phyloP scores from a whole-genome alignment of 2,888 invertebrate genomes.

The Nowickia ferox region DNA sequence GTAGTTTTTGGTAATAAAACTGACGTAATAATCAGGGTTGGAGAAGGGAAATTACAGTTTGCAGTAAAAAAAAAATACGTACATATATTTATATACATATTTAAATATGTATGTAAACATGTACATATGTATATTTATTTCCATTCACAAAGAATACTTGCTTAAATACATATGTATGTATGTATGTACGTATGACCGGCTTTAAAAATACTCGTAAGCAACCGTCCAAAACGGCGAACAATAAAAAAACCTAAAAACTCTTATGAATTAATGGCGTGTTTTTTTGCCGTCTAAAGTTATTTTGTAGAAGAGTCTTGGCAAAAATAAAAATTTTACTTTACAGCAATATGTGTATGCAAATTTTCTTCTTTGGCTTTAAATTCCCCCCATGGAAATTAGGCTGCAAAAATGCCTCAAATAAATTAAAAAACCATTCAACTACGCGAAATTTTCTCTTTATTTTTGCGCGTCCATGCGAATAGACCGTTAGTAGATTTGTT shows the following conservation, averaged over 20 bases:
- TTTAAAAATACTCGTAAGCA: neutral
- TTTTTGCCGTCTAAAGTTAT: neutral
- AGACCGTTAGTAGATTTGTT: neutral
- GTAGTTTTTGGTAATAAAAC: slow-evolving; percentile 41
- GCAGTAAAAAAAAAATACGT: neutral
- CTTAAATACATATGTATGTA: neutral
- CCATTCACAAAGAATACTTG: no score
- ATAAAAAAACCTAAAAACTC: neutral
- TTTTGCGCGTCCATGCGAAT: slow-evolving; percentile 29
- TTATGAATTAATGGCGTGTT: neutral
- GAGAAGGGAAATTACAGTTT: slow-evolving; percentile 10
- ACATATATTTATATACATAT: neutral
- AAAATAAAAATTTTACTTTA: neutral
- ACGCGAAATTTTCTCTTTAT: neutral
- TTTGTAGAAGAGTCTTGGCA: neutral
- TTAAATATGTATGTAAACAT: no score
- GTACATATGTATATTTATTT: no score
- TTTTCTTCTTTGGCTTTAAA: neutral
- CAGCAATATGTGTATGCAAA: neutral
- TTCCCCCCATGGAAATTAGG: neutral
- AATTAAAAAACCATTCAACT: neutral
- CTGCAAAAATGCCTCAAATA: neutral
- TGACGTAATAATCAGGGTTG: slow-evolving; percentile 26
- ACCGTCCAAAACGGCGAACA: neutral
- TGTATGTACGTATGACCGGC: neutral